These are phyloP conservation scores for Muntiacus reevesi DNA, from an alignment of 2,113 vertebrate species.

Conservation along the genomic window DNA sequence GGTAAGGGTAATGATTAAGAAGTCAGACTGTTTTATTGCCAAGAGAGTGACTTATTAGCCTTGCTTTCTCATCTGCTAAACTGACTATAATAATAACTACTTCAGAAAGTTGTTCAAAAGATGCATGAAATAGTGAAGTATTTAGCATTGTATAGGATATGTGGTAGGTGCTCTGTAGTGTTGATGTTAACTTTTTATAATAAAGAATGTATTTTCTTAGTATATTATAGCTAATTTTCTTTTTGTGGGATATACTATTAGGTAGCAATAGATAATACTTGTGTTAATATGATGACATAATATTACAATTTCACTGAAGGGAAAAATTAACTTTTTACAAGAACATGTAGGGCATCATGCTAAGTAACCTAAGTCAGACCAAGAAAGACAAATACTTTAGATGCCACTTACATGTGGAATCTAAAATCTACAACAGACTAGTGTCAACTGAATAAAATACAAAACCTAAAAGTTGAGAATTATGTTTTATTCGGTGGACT, in stretches of 20 bases:
- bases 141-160: background rate
- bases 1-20: conserved; percentile 11
- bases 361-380: background rate
- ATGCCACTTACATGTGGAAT: background rate
- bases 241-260: background rate
- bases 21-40: background rate
- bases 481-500: background rate
- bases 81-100: background rate
- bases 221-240: background rate
- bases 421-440: background rate
- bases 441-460: background rate
- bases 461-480: background rate
- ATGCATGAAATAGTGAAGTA: conserved; percentile 14
- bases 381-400: background rate
- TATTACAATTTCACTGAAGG: conserved; percentile 8
- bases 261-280: background rate
- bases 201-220: background rate
- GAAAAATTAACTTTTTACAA: conserved; percentile 27
- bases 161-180: background rate
- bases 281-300: conserved; percentile 34
- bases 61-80: background rate
- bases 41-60: background rate
- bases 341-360: background rate
- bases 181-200: conserved; percentile 5
- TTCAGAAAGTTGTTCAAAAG: conserved; percentile 21